phyloP scores from a whole-genome alignment of 92 coral and sea anemone genomes.

The Muricea muricata region DNA sequence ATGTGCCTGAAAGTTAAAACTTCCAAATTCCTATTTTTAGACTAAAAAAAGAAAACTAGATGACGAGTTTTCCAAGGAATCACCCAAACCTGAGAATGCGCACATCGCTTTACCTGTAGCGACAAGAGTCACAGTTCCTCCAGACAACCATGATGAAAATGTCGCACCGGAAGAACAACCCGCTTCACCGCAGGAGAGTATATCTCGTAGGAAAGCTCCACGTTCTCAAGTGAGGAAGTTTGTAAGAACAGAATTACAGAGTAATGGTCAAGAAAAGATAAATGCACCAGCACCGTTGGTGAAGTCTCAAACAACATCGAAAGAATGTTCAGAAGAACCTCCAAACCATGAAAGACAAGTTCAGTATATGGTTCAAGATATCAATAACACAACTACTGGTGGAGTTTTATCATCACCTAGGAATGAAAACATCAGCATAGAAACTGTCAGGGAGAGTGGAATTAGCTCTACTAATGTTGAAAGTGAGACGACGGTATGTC shows the following conservation, averaged over 20 bases:
- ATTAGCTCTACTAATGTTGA: neutral
- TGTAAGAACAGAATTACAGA: neutral
- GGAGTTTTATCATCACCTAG: neutral
- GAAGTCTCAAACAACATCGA: neutral
- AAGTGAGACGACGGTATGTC: conserved; percentile 5
- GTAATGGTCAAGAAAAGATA: neutral
- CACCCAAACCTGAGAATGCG: neutral
- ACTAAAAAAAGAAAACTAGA: conserved; percentile 17
- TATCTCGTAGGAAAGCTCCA: conserved; percentile 13
- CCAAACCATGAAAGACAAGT: neutral
- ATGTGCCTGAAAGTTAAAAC: no score
- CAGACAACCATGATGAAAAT: neutral
- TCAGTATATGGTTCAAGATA: neutral
- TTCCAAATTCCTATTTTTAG: no score
- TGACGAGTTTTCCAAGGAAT: neutral
- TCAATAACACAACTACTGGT: neutral
- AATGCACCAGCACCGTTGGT: neutral
- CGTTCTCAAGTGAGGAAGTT: conserved; percentile 11
- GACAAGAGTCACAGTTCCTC: neutral
- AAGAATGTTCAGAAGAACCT: neutral
- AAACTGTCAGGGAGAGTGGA: neutral
- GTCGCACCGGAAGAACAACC: neutral
- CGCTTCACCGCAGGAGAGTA: neutral
- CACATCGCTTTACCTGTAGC: neutral
- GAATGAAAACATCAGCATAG: neutral